Evolutionary conservation across 2,888 invertebrate genomes (phyloP).

Genomic region (Criorhina ranunculi): DNA sequence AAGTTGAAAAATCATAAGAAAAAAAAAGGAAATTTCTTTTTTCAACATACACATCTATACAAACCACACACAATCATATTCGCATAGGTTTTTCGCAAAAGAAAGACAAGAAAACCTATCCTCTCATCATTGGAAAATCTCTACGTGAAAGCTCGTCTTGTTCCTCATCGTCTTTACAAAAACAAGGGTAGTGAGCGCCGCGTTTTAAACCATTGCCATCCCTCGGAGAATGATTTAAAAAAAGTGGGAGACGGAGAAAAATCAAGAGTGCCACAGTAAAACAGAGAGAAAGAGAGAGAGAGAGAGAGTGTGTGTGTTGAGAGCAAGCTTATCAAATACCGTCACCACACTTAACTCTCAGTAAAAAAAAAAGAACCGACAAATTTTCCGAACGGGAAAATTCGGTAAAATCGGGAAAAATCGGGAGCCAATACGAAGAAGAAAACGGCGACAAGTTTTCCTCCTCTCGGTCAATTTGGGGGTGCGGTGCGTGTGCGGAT

Average conservation of each 20-base stretch:
- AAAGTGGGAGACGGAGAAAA: constrained; percentile 24
- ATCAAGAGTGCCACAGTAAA: background rate
- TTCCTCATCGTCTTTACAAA: constrained; percentile 6
- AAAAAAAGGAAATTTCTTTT: constrained; percentile 7
- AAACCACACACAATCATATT: background rate
- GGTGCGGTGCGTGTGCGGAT: constrained; percentile 69
- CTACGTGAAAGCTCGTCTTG: constrained; percentile 36
- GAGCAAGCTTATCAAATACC: constrained; percentile 31
- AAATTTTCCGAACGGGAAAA: constrained; percentile 28
- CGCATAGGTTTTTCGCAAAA: constrained; percentile 25
- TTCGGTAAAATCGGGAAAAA: constrained; percentile 37
- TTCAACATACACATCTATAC: constrained; percentile 24
- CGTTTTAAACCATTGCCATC: constrained; percentile 41
- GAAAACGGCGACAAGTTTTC: constrained; percentile 41
- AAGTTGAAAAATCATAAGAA: background rate
- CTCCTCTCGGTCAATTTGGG: constrained; percentile 55
- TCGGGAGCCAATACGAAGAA: constrained; percentile 39
- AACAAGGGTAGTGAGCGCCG: constrained; percentile 58
- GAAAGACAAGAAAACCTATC: constrained; percentile 16
- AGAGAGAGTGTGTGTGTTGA: background rate
- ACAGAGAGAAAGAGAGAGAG: background rate
- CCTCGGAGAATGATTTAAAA: constrained; percentile 4
- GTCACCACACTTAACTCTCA: constrained; percentile 5
- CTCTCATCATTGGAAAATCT: constrained; percentile 47
- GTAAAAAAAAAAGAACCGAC: constrained; percentile 32